phyloP scores from a whole-genome alignment of 92 coral and sea anemone genomes.

The Phenganax subtilis region DNA sequence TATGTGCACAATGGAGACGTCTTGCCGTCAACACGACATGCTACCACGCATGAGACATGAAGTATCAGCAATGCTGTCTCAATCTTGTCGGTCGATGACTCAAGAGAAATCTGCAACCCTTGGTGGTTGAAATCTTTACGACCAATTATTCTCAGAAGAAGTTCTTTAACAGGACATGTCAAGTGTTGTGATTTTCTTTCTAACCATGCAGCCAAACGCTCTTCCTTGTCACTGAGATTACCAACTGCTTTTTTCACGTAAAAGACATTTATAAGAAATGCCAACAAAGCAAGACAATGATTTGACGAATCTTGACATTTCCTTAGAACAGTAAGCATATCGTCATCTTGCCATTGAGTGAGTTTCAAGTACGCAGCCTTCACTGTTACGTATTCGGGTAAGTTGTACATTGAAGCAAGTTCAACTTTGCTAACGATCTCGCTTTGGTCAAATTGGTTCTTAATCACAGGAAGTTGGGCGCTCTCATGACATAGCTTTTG shows the following conservation, averaged over 20 bases:
- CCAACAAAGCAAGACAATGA: conserved; percentile 54
- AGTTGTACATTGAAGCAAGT: conserved; percentile 53
- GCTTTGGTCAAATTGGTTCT: conserved; percentile 43
- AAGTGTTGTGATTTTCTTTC: conserved; percentile 20
- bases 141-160: conserved; percentile 57
- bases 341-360: not conserved
- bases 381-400: conserved; percentile 14
- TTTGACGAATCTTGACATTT: conserved; percentile 42
- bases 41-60: conserved; percentile 59
- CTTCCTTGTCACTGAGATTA: conserved; percentile 64
- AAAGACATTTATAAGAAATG: conserved; percentile 55
- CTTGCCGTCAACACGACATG: conserved; percentile 19
- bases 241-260: conserved; percentile 66
- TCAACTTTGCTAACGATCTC: conserved; percentile 47
- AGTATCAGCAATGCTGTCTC: conserved; percentile 62
- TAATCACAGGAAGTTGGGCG: conserved; percentile 50
- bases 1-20: conserved; percentile 17
- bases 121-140: conserved; percentile 55
- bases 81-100: conserved; percentile 54
- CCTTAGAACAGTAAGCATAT: not conserved
- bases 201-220: conserved; percentile 51
- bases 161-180: conserved; percentile 49
- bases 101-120: conserved; percentile 60
- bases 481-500: conserved; percentile 48
- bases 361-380: conserved; percentile 19